A percentile compares a stretch with the other conserved stretches of the same genome.
Conservation (phyloP, 2,797 vertebrate genomes). For the Malacoctenus gilli region DNA sequence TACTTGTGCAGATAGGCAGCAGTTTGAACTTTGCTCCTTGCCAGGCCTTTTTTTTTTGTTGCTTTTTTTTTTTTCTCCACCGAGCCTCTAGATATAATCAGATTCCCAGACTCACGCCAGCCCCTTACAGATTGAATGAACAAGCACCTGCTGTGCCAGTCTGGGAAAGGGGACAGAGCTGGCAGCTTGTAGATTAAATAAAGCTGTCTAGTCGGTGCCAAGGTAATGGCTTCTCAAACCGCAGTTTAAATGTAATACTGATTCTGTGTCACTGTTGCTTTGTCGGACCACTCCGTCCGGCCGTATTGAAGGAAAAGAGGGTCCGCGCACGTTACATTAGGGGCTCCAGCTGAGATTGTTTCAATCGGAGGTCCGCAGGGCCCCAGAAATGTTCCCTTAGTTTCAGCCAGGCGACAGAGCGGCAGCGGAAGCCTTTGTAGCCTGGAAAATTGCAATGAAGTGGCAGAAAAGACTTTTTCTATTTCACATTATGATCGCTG, state of each 20-base stretch:
- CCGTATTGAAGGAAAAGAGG: slow-evolving; percentile 40
- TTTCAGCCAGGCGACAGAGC: neutral
- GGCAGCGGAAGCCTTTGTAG: too few species aligned
- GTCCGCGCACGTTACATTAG: slow-evolving; percentile 21
- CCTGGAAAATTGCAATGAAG: neutral
- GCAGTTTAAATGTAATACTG: slow-evolving; percentile 76
- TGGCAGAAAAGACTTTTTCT: too few species aligned
- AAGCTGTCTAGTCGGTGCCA: slow-evolving; percentile 79
- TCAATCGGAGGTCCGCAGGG: slow-evolving; percentile 35
- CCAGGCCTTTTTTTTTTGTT: slow-evolving; percentile 47
- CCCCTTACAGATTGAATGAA: slow-evolving; percentile 72
- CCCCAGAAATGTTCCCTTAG: slow-evolving; percentile 5
- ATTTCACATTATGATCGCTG: too few species aligned
- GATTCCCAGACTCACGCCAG: slow-evolving; percentile 68
- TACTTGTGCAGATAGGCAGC: slow-evolving; percentile 42
- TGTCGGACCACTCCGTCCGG: slow-evolving; percentile 59
- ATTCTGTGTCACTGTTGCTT: slow-evolving; percentile 71
- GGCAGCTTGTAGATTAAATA: slow-evolving; percentile 81
- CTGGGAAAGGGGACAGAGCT: slow-evolving; percentile 68
- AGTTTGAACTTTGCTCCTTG: slow-evolving; percentile 65
- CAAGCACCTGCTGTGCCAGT: slow-evolving; percentile 74
- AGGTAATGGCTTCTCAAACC: slow-evolving; percentile 79
- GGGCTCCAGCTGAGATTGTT: slow-evolving; percentile 50
- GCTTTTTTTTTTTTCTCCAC: too few species aligned
- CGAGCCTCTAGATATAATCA: slow-evolving; percentile 69